Evolutionary conservation across 2,888 invertebrate genomes (phyloP), one percentile per base, ranked within the genome.

Genomic region (Malthinus seriepunctatus): DNA sequence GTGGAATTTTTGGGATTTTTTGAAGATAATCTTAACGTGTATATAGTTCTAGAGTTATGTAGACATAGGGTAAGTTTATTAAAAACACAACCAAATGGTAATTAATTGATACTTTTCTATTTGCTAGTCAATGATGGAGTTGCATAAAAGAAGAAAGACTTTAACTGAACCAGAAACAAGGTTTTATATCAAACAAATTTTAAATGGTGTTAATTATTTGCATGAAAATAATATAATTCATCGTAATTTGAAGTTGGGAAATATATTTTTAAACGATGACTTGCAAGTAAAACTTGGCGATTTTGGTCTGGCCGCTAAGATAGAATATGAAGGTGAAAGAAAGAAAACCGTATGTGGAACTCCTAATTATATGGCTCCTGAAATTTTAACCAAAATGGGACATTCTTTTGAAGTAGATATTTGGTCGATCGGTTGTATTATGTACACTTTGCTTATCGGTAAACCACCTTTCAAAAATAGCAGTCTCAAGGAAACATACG

Each of bases 351-450:
- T 99, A 44, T 99, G 99, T 75, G 99, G 99, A n/a, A 99, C 99
- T 5, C 99, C 99, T 1, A 99, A 99, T 80, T 99, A 99, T 77
- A 98, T 99, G 69, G 99, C 99, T 0, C 99, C 98, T 0, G 99
- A 99, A 80, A 96, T 99, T 71, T 81, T 99, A 69, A 91, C 88
- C 46, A 99, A 98, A 79, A 91, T 92, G 75, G 99, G 99, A 0
- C 99, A 99, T 80, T 97, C 97, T 37, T 99, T 90, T 76, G 98
- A 98, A 83, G 99, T 98, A 7, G 99, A 99, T 79, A 88, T 98
- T 64, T 99, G 99, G 99, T 98, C 98, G 32, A 86, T 99, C 73
- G 99, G 97, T n/a, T 97, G 95, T 79, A 97, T 98, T 69, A 89
- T 98, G 95, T 99, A 95, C 79, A 99, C 99, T 0, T 80, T 99